A percentile compares a stretch with the other conserved stretches of the same genome.
phyloP scores from a whole-genome alignment of 1,140 invertebrate species.

The Papilio aristodemus region DNA sequence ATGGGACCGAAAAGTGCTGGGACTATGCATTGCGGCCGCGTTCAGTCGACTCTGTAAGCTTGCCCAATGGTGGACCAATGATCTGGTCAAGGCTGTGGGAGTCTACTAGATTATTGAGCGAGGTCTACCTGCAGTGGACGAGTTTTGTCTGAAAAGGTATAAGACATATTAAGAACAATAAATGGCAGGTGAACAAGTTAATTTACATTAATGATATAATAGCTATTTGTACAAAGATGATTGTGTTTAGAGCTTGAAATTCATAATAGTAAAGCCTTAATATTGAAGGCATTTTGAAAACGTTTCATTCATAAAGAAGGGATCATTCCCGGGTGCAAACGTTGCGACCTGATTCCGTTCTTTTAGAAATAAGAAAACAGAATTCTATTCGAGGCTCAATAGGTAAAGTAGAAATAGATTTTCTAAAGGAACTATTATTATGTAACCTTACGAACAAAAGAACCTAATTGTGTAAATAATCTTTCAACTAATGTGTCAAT shows the following conservation, averaged over 20 bases:
- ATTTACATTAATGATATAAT: no score
- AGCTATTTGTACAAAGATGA: neutral
- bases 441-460: neutral
- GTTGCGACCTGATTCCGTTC: slow-evolving; percentile 36
- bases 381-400: slow-evolving; percentile 28
- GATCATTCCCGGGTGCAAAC: slow-evolving; percentile 20
- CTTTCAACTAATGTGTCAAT: no score
- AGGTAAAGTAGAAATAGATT: neutral
- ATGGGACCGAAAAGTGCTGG: no score
- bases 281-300: slow-evolving; percentile 1
- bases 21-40: no score
- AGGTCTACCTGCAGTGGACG: no score
- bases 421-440: neutral
- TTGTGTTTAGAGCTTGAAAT: neutral
- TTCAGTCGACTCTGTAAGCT: no score
- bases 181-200: no score
- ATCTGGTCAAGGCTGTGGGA: no score
- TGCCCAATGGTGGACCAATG: no score
- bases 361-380: slow-evolving; percentile 38
- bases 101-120: no score
- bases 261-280: neutral
- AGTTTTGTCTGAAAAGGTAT: no score
- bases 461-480: neutral
- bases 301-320: neutral
- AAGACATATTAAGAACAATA: no score